Evolutionary conservation across 2,888 invertebrate genomes (phyloP), one percentile per base, ranked within the genome.

Genomic region (Phragmatobia fuliginosa): DNA sequence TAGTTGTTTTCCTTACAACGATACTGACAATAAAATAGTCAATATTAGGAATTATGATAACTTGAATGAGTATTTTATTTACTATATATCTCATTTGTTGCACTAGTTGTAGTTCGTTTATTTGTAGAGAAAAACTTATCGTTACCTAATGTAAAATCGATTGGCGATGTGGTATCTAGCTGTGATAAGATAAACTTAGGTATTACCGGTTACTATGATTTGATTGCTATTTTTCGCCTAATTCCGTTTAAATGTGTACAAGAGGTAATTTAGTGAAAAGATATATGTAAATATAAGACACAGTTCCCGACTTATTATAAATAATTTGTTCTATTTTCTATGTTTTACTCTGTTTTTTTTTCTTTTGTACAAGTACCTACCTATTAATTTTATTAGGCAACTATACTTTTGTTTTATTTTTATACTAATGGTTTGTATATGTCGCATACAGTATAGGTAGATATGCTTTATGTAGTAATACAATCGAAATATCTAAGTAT

Each of bases 71-170:
- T 58, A 33, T 45, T 58, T 28, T 60, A 28, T 62, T 49, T 61
- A 31, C 3, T 32, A 25, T 62, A 38, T 33, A 21, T 21, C 10
- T 38, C 31, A 18, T 41, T 31, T 5, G 41, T 31, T 21, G 18
- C 21, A 41, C 28, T 62, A 16, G 28, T 62, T n/a, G 2, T 18
- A 10, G 21, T 38, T 62, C 18, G 25, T 18, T 63, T 28, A 18
- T 11, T 41, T 16, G 21, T 67, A 58, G 52, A 75, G 58, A 66
- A 58, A 21, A 59, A 64, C 32, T 62, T 72, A 63, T 63, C 79
- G 80, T 79, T 52, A 70, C 77, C 79, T 81, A 76, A 38, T 81
- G 77, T 79, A 45, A 68, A 79, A 81, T 81, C 77, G 72, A 83
- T 83, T 78, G 67, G 71, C 69, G 67, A 73, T 71, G 69, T 70